Base-by-base conservation (phyloP, 2,113 vertebrate species). In the Gallinago media region DNA sequence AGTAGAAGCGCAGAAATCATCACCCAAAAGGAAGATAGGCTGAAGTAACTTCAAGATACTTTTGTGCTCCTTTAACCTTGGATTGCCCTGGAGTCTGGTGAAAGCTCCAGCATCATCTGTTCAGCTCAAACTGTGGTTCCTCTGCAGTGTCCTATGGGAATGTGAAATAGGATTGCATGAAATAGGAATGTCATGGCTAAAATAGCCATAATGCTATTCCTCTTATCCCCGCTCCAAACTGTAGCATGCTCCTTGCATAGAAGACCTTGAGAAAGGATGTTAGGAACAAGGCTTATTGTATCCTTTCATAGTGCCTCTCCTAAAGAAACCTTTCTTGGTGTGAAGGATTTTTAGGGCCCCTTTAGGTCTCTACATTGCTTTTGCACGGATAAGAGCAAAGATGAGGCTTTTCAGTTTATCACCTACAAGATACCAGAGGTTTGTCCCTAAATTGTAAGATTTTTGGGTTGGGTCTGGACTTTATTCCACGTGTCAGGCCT, bases 181-280 rank as follows among this genome's bases (percentile, higher is more conserved):
- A 95, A 96, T 93, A 88, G 86, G 74, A 95, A 87, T 95, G 93
- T 95, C 95, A 94, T 95, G 94, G 89, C 84, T 91, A 56, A 78
- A 90, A 86, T 91, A 92, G 25, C 74, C 0, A 0, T 79, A 75
- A 68, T 83, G 29, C 46, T 46, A 18, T 75, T 95, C 59, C 67
- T 88, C 81, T 91, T 93, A 89, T 93, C 50, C 29, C 55, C 0
- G 3, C 36, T 88, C 49, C 44, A 42, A 76, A 74, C 75, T 88
- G 67, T 55, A 58, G 17, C 29, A 9, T 27, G 34, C 27, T 92
- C 4, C 46, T 94, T 68, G 78, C 20, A 49, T 16, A 70, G 52
- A 54, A 75, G 93, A 79, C 74, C 80, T 84, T 80, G 61, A 91
- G 70, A 71, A 87, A 67, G 26, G 38, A 38, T 86, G 42, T 81